These are phyloP conservation scores for Neoaliturus tenellus DNA, from an alignment of 2,888 invertebrate species.

Conservation along the genomic window DNA sequence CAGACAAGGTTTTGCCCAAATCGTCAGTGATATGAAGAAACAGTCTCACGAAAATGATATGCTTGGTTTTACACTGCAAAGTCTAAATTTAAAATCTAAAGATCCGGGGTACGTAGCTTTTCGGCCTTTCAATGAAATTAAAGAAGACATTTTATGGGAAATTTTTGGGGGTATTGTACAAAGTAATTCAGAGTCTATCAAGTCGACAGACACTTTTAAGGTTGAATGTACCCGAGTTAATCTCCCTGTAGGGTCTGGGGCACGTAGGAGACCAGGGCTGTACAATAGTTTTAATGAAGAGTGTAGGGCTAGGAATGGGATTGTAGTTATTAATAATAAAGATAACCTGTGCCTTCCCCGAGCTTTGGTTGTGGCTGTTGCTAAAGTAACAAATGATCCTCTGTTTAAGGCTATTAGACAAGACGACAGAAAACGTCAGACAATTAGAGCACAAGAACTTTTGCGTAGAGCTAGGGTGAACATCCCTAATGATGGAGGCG, in stretches of 20 bases:
- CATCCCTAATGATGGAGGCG: constrained; percentile 5
- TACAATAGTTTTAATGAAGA: too few relatives aligned
- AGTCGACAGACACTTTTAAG: too few relatives aligned
- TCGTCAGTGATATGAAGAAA: constrained; percentile 2
- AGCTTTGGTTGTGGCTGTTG: constrained; percentile 60
- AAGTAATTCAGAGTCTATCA: constrained; percentile 8
- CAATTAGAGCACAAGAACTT: neutral
- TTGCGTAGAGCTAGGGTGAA: neutral
- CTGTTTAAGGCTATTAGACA: constrained; percentile 8
- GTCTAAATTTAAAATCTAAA: constrained; percentile 12
- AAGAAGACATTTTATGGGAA: constrained; percentile 16
- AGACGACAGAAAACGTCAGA: constrained; percentile 4
- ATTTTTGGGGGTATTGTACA: constrained; percentile 43
- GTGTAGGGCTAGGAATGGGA: too few relatives aligned
- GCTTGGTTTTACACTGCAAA: neutral
- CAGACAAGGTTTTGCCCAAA: neutral
- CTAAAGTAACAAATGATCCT: constrained; percentile 55
- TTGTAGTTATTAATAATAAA: constrained; percentile 61
- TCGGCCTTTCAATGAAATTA: neutral
- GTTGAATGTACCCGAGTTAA: too few relatives aligned
- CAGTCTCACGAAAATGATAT: neutral
- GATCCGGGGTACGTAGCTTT: constrained; percentile 44
- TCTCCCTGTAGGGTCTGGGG: too few relatives aligned
- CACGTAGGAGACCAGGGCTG: too few relatives aligned
- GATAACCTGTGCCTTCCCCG: too few relatives aligned